A percentile compares a stretch with the other conserved stretches of the same genome.
phyloP scores from a whole-genome alignment of 1,140 invertebrate species.

The Drosophila chauvacae region DNA sequence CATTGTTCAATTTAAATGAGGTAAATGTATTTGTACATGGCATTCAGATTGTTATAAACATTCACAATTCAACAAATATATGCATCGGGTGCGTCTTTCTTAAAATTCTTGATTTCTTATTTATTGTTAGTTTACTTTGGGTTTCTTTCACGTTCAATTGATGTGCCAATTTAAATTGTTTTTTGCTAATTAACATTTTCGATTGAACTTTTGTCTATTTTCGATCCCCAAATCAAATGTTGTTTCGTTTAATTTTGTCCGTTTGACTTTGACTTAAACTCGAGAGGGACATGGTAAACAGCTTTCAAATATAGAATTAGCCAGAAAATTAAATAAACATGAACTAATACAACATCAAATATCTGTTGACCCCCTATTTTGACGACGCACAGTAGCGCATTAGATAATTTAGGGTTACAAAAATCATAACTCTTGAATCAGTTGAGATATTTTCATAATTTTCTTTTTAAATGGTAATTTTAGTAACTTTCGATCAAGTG shows the following conservation, averaged over 20 bases:
- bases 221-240: neutral
- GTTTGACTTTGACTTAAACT: neutral
- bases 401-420: too few relatives aligned
- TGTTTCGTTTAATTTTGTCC: neutral
- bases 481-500: too few relatives aligned
- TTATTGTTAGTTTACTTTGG: neutral
- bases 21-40: neutral
- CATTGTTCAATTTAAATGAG: too few relatives aligned
- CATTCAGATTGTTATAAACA: neutral
- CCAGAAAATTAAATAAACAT: neutral
- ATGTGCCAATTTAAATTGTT: neutral
- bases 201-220: constrained; percentile 4
- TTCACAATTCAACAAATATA: neutral
- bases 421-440: too few relatives aligned
- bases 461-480: too few relatives aligned
- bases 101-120: neutral
- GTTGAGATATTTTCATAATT: too few relatives aligned
- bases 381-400: too few relatives aligned
- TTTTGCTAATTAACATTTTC: neutral
- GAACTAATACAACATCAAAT: neutral
- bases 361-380: too few relatives aligned
- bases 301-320: neutral
- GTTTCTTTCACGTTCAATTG: neutral
- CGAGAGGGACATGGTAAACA: neutral
- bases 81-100: neutral